Evolutionary conservation across 2,888 invertebrate species (phyloP).

Genomic region (Ceraclea dissimilis): DNA sequence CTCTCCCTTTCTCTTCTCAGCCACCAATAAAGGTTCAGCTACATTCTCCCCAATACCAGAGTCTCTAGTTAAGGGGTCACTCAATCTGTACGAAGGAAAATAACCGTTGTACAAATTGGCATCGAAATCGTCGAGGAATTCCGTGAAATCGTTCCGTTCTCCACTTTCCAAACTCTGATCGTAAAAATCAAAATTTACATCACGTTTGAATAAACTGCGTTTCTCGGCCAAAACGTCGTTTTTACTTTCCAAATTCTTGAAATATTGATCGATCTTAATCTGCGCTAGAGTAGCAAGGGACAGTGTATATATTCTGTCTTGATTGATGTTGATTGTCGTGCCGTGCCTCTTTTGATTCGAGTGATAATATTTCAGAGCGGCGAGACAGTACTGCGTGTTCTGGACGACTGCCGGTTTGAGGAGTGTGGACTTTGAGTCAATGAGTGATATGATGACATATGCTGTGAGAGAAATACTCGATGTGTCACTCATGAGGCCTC

Average conservation of each 20-base stretch:
- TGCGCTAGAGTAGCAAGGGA: slow-evolving; percentile 27
- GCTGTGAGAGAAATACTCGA: slow-evolving; percentile 59
- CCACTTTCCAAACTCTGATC: neutral
- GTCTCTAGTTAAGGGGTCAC: neutral
- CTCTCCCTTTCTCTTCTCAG: neutral
- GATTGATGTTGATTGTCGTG: neutral
- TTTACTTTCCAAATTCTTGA: slow-evolving; percentile 8
- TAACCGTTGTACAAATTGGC: neutral
- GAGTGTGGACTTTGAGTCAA: slow-evolving; percentile 49
- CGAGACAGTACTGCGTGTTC: slow-evolving; percentile 54
- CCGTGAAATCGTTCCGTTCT: neutral
- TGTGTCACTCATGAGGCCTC: slow-evolving; percentile 47
- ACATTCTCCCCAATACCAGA: neutral
- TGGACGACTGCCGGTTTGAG: slow-evolving; percentile 42
- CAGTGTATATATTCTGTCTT: slow-evolving; percentile 42
- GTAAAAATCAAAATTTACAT: neutral
- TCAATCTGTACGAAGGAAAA: neutral
- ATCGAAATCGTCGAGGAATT: slow-evolving; percentile 5
- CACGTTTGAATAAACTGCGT: slow-evolving; percentile 6
- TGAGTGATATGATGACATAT: slow-evolving; percentile 58
- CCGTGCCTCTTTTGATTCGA: neutral
- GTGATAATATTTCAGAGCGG: slow-evolving; percentile 38
- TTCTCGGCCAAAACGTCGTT: slow-evolving; percentile 17
- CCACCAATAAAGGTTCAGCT: neutral
- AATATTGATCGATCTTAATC: slow-evolving; percentile 24